Percentiles rank a stretch among this genome's conserved stretches.
Conservation (phyloP, 2,888 invertebrate genomes). For the Apamea monoglypha region DNA sequence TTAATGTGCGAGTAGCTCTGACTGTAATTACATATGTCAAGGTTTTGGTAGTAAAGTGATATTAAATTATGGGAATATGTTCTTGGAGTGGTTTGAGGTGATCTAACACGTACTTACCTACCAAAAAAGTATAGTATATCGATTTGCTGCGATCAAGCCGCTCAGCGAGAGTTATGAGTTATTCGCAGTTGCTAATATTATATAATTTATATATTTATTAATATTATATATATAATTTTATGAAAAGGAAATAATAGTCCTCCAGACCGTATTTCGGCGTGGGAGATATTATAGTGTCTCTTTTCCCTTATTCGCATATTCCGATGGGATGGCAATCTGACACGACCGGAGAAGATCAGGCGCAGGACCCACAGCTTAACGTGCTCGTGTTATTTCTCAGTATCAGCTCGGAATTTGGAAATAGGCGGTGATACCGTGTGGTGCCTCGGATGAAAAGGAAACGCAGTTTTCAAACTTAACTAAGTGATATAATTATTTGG, state of each 20-base stretch:
- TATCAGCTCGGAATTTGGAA: too few relatives aligned
- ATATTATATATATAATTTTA: not conserved
- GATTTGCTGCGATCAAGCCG: not conserved
- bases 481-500: not conserved
- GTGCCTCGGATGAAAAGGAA: not conserved
- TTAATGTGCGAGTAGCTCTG: constrained; percentile 15
- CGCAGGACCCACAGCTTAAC: too few relatives aligned
- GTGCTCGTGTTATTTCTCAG: too few relatives aligned
- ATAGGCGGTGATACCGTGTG: too few relatives aligned
- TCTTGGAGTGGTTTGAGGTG: constrained; percentile 11
- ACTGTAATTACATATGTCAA: constrained; percentile 52
- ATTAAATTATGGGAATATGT: constrained; percentile 38
- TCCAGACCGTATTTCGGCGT: too few relatives aligned
- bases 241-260: not conserved
- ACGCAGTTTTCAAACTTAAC: not conserved
- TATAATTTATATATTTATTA: too few relatives aligned
- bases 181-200: too few relatives aligned
- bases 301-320: too few relatives aligned
- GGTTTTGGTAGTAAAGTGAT: constrained; percentile 37
- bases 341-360: too few relatives aligned
- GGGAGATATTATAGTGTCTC: too few relatives aligned
- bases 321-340: too few relatives aligned
- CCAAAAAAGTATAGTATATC: not conserved
- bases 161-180: not conserved
- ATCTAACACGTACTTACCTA: not conserved